Evolutionary conservation across 2,888 invertebrate genomes (phyloP).

Genomic region (Diadegma fenestrale): DNA sequence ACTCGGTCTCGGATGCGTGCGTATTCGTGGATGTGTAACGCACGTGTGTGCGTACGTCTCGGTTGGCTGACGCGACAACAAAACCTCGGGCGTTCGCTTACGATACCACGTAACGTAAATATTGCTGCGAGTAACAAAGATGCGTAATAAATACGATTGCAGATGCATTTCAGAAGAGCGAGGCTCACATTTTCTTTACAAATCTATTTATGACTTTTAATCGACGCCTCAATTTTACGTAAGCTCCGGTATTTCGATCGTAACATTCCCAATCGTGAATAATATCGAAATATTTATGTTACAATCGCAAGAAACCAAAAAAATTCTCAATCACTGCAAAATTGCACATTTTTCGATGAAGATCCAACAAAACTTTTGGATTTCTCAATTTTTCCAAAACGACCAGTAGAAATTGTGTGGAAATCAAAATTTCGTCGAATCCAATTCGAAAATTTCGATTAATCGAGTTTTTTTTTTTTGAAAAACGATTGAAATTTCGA

Average conservation of each 20-base stretch:
- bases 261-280: not conserved
- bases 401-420: no score
- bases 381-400: not conserved
- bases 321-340: not conserved
- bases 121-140: slow-evolving; percentile 57
- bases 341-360: not conserved
- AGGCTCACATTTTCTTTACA: not conserved
- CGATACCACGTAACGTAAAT: slow-evolving; percentile 63
- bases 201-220: not conserved
- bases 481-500: no score
- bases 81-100: slow-evolving; percentile 54
- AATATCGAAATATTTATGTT: not conserved
- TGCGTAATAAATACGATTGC: slow-evolving; percentile 49
- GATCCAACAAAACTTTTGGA: not conserved
- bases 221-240: not conserved
- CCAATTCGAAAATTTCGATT: no score
- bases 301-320: not conserved
- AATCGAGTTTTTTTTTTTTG: no score
- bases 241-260: not conserved
- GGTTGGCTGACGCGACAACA: slow-evolving; percentile 67
- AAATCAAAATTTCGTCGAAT: no score
- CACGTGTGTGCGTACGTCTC: slow-evolving; percentile 41
- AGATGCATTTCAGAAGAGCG: not conserved
- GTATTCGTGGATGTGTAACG: slow-evolving; percentile 1
- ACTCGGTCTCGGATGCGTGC: slow-evolving; percentile 12